Evolutionary conservation across 2,113 vertebrate species (phyloP), one percentile per base, ranked within the genome.

Genomic region (Calyptomena viridis): DNA sequence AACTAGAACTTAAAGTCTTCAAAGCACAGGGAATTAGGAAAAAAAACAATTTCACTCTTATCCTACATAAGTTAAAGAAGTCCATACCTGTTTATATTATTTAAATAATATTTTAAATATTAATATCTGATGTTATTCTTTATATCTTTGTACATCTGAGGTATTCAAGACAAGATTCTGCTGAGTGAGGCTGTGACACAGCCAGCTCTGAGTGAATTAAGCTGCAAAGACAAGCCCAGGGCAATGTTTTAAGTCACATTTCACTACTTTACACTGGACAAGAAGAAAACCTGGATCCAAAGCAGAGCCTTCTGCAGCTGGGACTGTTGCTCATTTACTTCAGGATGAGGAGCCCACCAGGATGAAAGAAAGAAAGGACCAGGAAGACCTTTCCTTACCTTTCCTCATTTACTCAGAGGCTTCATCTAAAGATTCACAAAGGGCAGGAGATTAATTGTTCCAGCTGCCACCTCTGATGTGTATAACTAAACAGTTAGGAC

Each of bases 361-460:
- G 55, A 46, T 63, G 86, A 94, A 73, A 40, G 78, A 78, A 89
- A 77, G 49, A 90, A 79, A 82, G 86, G 53, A 46, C 60, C 73
- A 92, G 3, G 0, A 87, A 93, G 88, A 93, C 92, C 82, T 92
- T 87, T 92, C 60, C 47, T 72, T 22, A 73, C 77, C 79, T 92
- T 84, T 94, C 60, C 66, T 84, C 87, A 78, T 95, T 95, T 93
- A 87, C 84, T 87, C 92, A 94, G 79, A 93, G 85, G 35, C 63
- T 95, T 96, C 76, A 1, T 53, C 81, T 92, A 80, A 91, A 93
- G 78, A 87, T 80, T 35, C 86, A 77, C 84, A 96, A 96, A 97
- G 88, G 86, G 86, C 91, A 88, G 74, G 87, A 94, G 93, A 94
- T 95, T 91, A 96, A 85, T 90, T 1, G 59, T 79, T 55, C 85